phyloP scores from a whole-genome alignment of 2,888 invertebrate genomes.

The Cerastis rubricosa region DNA sequence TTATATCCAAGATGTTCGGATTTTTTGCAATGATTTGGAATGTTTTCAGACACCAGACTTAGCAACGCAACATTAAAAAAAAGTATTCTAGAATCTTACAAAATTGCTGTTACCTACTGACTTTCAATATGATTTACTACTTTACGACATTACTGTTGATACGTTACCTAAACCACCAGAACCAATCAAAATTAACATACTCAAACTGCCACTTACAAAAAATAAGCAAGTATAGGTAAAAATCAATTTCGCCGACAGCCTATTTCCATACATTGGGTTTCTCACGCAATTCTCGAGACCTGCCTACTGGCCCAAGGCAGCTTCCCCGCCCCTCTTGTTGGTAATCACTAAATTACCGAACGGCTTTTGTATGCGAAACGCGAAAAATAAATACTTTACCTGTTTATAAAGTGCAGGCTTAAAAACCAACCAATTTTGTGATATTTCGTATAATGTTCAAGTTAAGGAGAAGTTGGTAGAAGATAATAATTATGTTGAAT shows the following conservation, averaged over 20 bases:
- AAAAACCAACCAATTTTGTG: constrained; percentile 71
- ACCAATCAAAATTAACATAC: constrained; percentile 39
- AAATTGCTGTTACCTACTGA: not conserved
- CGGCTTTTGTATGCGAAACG: constrained; percentile 77
- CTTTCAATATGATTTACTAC: not conserved
- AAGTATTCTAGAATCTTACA: not conserved
- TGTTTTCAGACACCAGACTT: not conserved
- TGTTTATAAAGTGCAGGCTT: constrained; percentile 61
- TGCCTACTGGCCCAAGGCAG: constrained; percentile 70
- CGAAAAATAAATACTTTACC: constrained; percentile 85
- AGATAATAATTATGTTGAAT: not conserved
- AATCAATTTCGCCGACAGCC: constrained; percentile 59
- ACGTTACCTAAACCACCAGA: constrained; percentile 13
- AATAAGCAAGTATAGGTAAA: constrained; percentile 30
- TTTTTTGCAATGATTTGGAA: no score
- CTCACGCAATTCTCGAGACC: constrained; percentile 62
- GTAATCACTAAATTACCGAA: constrained; percentile 87
- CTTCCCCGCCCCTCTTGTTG: constrained; percentile 71
- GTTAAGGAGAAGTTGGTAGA: constrained; percentile 49
- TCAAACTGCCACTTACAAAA: constrained; percentile 19
- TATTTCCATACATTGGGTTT: constrained; percentile 54
- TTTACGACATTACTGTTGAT: not conserved
- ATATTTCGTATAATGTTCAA: constrained; percentile 69
- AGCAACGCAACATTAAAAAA: not conserved
- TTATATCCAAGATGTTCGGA: not conserved